phyloP scores from a whole-genome alignment of 2,888 invertebrate species.

The Megalurothrips usitatus region DNA sequence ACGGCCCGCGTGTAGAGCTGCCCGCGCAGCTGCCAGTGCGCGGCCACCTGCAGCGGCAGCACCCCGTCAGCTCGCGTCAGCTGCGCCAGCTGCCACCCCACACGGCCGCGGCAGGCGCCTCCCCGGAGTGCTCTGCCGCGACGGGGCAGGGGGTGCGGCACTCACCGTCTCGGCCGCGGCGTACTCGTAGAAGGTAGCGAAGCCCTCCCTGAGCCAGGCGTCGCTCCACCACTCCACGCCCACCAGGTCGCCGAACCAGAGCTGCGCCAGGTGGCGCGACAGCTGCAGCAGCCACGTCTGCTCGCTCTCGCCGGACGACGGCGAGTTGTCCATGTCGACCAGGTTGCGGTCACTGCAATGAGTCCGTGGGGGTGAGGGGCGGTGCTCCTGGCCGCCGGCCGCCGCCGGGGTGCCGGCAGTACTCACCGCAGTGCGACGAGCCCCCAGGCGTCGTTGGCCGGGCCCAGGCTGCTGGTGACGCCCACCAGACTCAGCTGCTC shows the following conservation, averaged over 20 bases:
- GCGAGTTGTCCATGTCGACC: neutral
- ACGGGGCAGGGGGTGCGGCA: too few relatives aligned
- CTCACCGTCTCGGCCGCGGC: neutral
- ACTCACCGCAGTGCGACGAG: neutral
- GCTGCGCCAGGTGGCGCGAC: neutral
- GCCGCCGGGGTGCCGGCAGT: neutral
- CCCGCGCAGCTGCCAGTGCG: neutral
- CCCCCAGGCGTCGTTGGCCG: neutral
- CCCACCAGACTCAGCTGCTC: neutral
- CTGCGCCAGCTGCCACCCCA: neutral
- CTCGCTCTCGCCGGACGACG: neutral
- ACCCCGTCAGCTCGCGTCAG: neutral
- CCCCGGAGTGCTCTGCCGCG: too few relatives aligned
- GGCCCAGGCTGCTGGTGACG: neutral
- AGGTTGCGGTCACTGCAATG: neutral
- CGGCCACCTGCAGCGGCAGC: neutral
- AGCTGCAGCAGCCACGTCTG: neutral
- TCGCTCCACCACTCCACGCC: neutral
- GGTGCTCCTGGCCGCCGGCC: neutral
- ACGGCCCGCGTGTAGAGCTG: conserved; percentile 8
- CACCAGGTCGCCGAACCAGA: conserved; percentile 3
- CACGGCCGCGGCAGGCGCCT: too few relatives aligned
- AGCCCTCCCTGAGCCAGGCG: neutral
- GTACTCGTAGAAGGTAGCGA: conserved; percentile 5
- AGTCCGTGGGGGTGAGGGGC: too few relatives aligned